Evolutionary conservation across 1,140 invertebrate genomes (phyloP).

Genomic region (Chymomyza costata): DNA sequence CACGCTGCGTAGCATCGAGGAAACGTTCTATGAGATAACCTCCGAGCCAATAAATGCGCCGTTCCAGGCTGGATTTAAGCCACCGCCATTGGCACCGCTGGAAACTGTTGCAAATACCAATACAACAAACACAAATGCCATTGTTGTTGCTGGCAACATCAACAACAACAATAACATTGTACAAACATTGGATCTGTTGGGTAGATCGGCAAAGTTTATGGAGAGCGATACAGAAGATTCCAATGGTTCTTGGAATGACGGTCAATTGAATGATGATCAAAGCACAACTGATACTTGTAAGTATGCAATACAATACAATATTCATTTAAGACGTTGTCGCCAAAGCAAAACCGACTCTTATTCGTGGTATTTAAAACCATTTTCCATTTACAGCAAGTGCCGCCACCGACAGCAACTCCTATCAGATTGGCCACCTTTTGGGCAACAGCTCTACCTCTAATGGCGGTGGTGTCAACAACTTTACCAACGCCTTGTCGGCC

Average conservation of each 20-base stretch:
- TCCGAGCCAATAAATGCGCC: conserved; percentile 82
- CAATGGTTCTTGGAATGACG: conserved; percentile 57
- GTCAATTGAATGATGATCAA: conserved; percentile 60
- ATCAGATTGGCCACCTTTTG: conserved; percentile 59
- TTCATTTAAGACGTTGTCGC: too few species aligned
- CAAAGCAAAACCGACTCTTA: neutral
- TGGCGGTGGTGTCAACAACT: conserved; percentile 51
- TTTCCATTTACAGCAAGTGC: conserved; percentile 55
- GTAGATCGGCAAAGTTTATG: conserved; percentile 17
- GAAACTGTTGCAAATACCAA: conserved; percentile 11
- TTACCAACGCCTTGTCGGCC: conserved; percentile 39
- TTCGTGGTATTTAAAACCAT: conserved; percentile 1
- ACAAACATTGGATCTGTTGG: conserved; percentile 21
- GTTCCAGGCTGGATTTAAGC: conserved; percentile 93
- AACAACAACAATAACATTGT: conserved; percentile 12
- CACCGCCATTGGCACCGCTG: conserved; percentile 77
- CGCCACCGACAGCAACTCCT: conserved; percentile 68
- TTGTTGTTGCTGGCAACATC: conserved; percentile 17
- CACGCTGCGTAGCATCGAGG: conserved; percentile 92
- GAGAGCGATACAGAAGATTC: conserved; percentile 61
- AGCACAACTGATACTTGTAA: conserved; percentile 74
- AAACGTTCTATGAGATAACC: conserved; percentile 83
- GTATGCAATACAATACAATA: conserved; percentile 12
- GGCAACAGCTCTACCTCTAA: conserved; percentile 62
- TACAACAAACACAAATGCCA: too few species aligned